Percentiles rank a stretch among this genome's conserved stretches.
Evolutionary conservation across 2,888 invertebrate species (phyloP).

Genomic region (Tupiocoris notatus): DNA sequence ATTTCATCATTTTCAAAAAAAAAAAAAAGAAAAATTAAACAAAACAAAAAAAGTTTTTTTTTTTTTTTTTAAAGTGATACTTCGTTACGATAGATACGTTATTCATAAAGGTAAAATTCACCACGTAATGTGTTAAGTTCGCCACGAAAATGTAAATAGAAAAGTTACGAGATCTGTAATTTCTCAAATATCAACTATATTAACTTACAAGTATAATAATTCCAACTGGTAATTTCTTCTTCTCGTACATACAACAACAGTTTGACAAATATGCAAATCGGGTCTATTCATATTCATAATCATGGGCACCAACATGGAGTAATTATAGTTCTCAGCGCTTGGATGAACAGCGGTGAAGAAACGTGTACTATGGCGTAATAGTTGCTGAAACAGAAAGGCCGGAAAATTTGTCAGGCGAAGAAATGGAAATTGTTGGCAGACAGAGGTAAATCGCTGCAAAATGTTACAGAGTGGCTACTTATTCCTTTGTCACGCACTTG

Average conservation of each 20-base stretch:
- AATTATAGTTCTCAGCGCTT: neutral
- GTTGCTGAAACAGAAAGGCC: neutral
- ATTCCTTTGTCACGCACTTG: too few relatives aligned
- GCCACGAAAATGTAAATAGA: constrained; percentile 9
- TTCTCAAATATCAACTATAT: constrained; percentile 33
- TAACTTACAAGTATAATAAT: constrained; percentile 6
- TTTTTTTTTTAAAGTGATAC: constrained; percentile 4
- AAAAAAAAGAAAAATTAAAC: neutral
- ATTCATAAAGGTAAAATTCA: constrained; percentile 16
- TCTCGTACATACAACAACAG: neutral
- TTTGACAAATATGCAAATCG: neutral
- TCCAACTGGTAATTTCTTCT: constrained; percentile 28
- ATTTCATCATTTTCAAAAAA: constrained; percentile 1
- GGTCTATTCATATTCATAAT: neutral
- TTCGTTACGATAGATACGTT: neutral
- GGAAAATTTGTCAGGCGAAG: too few relatives aligned
- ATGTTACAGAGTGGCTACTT: too few relatives aligned
- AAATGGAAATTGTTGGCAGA: too few relatives aligned
- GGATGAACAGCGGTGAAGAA: neutral
- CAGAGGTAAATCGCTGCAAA: too few relatives aligned
- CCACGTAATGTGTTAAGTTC: neutral
- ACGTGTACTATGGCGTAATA: neutral
- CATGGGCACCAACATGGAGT: neutral
- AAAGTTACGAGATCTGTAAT: constrained; percentile 40
- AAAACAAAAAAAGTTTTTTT: constrained; percentile 3